Base-by-base conservation (phyloP, 2,888 invertebrate species). In the Leptura quadrifasciata region DNA sequence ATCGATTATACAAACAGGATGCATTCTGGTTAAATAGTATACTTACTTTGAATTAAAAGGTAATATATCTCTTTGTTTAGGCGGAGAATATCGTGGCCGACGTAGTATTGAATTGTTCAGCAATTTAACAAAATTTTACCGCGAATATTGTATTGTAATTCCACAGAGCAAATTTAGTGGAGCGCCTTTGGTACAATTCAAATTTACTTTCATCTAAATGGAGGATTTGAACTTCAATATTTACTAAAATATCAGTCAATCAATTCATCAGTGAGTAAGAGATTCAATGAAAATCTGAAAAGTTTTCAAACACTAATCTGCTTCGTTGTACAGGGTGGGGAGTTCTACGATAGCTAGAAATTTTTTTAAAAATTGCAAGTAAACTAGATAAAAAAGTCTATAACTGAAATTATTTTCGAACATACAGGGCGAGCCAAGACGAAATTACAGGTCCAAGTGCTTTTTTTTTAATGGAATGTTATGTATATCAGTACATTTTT, bases 1-100 rank as follows among this genome's bases (percentile, higher is more conserved):
- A 35, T 64, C 63, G 39, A 64, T 39, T 64, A 39, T 9, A 64
- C 17, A 18, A 31, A 12, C 35, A 31, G 63, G 31, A 39, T 39
- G 39, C 4, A 20, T 18, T 39, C 17, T 20, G 20, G 39, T 18
- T 39, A 39, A 39, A 64, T 57, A 20, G n/a, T n/a, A n/a, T n/a
- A n/a, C n/a, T n/a, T 57, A 57, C 20, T 21, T 57, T 21, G 57
- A 57, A 21, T 21, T 57, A 39, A 39, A 39, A 39, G 39, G 39
- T 12, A 39, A 39, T 39, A 10, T 12, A 6, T 39, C 39, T 12
- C 2, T 12, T 39, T 39, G 39, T 39, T 39, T 12, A 31, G 39
- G 12, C 12, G 39, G 12, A 39, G 15, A 39, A 39, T 39, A 39
- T 39, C 39, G 12, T 6, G 4, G 12, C 12, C 0, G 39, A 39